Base-by-base conservation (phyloP, 1,140 invertebrate species). In the Heterodera schachtii region DNA sequence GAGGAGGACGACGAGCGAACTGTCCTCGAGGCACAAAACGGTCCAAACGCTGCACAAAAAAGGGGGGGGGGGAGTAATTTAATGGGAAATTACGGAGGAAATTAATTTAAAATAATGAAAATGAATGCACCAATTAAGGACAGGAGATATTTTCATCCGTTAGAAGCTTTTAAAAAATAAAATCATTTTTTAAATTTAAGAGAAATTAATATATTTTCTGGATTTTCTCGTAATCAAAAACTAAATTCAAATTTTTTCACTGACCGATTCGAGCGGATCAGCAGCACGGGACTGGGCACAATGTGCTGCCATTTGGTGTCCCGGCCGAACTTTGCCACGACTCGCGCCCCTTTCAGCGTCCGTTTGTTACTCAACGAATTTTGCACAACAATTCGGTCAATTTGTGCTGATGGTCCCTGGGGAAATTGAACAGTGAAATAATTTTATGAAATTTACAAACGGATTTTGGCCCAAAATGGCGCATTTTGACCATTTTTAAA, bases 341-440 rank as follows among this genome's bases (percentile, higher is more conserved):
- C 70, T 69, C 21, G 47, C 3, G 77, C 77, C 43, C 47, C 47
- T 69, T 78, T 78, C 49, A 69, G 70, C n/a, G 77, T 78, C 21
- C 70, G 66, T 43, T 78, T 78, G 64, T 66, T 78, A 19, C 66
- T 69, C 31, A 69, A n/a, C 43, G 77, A 78, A 44, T 78, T 78
- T 78, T 78, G 66, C 64, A 78, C 77, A 49, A 78, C 4, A 41
- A 78, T 69, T 78, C 70, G 77, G n/a, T 78, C 77, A 44, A 78
- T 66, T 49, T 78, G 66, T 43, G 49, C 2, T 21, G 2, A 11
- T 21, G 60, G 9, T 47, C 44, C 60, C 70, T 78, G 9, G 46
- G 70, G 70, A 11, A 16, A 78, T 13, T 31, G 16, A 47, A 21
- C 3, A 21, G 5, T 3, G 21, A 78, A 71, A 66, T 78, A 5